Evolutionary conservation across 2,888 invertebrate species (phyloP).

Genomic region (Ophion obscuratus): DNA sequence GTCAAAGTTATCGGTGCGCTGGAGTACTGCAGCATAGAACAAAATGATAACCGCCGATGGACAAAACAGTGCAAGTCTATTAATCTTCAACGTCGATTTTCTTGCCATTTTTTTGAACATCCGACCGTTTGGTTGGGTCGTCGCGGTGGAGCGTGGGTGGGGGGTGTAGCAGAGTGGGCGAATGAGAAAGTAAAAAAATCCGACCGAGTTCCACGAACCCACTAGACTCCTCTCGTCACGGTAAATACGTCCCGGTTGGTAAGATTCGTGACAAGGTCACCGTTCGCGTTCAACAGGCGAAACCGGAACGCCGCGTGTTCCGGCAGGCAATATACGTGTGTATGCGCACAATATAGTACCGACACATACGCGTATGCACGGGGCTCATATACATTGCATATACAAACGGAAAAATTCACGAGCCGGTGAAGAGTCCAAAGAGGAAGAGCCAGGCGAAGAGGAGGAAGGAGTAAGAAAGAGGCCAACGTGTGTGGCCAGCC

Average conservation of each 20-base stretch:
- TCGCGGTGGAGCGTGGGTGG: background rate
- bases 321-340: conserved; percentile 45
- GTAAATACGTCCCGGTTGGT: conserved; percentile 55
- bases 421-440: conserved; percentile 52
- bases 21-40: too few relatives aligned
- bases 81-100: too few relatives aligned
- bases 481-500: conserved; percentile 75
- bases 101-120: too few relatives aligned
- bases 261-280: conserved; percentile 63
- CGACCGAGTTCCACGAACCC: conserved; percentile 55
- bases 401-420: conserved; percentile 59
- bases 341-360: background rate
- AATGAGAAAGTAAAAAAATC: conserved; percentile 13
- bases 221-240: conserved; percentile 54
- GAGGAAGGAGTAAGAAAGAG: conserved; percentile 62
- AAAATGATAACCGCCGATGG: too few relatives aligned
- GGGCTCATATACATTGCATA: conserved; percentile 23
- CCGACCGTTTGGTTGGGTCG: too few relatives aligned
- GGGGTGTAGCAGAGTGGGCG: background rate
- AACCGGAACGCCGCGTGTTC: conserved; percentile 61
- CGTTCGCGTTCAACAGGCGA: conserved; percentile 49
- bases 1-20: too few relatives aligned
- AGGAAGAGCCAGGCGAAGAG: conserved; percentile 32
- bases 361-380: conserved; percentile 9
- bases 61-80: too few relatives aligned